phyloP scores from a whole-genome alignment of 2,888 invertebrate genomes.

The Apodemia zela region DNA sequence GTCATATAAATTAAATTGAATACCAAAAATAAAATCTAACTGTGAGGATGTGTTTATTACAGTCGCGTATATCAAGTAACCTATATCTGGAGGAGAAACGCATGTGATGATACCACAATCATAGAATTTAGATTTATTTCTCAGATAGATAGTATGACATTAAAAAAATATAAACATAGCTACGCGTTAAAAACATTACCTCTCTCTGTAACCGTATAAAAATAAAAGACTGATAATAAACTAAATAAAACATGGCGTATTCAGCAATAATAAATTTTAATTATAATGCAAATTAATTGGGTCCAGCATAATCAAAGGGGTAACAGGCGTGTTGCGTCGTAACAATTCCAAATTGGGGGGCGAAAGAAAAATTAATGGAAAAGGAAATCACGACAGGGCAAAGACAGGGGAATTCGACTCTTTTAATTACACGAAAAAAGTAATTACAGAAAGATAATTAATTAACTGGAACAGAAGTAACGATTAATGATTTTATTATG shows the following conservation, averaged over 20 bases:
- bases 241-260: conserved; percentile 28
- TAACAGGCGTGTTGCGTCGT: conserved; percentile 71
- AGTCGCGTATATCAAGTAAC: too few species aligned
- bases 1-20: too few species aligned
- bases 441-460: conserved; percentile 80
- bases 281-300: conserved; percentile 78
- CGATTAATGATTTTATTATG: conserved; percentile 81
- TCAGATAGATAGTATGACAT: too few species aligned
- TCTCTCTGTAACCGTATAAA: too few species aligned
- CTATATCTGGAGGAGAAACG: too few species aligned
- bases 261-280: conserved; percentile 69
- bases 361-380: conserved; percentile 80
- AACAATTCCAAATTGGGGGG: conserved; percentile 82
- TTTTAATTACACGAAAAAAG: conserved; percentile 81
- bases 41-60: too few species aligned
- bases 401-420: conserved; percentile 80
- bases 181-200: too few species aligned
- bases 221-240: conserved; percentile 2
- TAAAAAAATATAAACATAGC: too few species aligned
- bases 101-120: too few species aligned
- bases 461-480: conserved; percentile 81
- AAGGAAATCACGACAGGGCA: conserved; percentile 79
- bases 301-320: conserved; percentile 76
- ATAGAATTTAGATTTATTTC: too few species aligned
- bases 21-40: too few species aligned